Evolutionary conservation across 2,113 vertebrate species (phyloP).

Genomic region (Rhagologus leucostigma): DNA sequence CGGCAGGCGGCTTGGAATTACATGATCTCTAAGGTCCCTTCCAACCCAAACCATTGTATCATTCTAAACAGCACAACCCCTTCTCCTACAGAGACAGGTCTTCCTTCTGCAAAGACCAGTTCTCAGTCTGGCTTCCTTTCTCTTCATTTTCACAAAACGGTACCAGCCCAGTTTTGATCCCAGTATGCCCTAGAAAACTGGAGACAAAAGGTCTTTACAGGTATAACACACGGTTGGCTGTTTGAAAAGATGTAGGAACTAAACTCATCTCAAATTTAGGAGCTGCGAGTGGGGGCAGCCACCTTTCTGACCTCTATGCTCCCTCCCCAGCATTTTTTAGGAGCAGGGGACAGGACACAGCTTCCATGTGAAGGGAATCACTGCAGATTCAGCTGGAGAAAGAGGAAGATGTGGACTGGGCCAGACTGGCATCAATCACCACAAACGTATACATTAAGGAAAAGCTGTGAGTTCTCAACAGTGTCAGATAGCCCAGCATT

Average conservation of each 20-base stretch:
- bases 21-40: not conserved
- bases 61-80: not conserved
- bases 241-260: not conserved
- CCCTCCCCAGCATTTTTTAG: not conserved
- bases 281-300: not conserved
- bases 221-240: fast-evolving
- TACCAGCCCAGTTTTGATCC: not conserved
- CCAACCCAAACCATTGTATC: not conserved
- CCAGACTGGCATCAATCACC: not conserved
- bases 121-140: not conserved
- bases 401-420: not conserved
- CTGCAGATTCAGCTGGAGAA: not conserved
- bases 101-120: not conserved
- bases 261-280: not conserved
- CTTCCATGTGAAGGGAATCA: not conserved
- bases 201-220: not conserved
- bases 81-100: not conserved
- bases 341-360: not conserved
- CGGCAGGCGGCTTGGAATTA: not conserved
- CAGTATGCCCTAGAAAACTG: not conserved
- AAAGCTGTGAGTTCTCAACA: not conserved
- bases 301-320: not conserved
- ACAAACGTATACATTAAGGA: not conserved
- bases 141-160: not conserved
- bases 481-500: not conserved